These are phyloP conservation scores for Gnatocerus cornutus DNA, from an alignment of 2,888 invertebrate species.

Conservation along the genomic window DNA sequence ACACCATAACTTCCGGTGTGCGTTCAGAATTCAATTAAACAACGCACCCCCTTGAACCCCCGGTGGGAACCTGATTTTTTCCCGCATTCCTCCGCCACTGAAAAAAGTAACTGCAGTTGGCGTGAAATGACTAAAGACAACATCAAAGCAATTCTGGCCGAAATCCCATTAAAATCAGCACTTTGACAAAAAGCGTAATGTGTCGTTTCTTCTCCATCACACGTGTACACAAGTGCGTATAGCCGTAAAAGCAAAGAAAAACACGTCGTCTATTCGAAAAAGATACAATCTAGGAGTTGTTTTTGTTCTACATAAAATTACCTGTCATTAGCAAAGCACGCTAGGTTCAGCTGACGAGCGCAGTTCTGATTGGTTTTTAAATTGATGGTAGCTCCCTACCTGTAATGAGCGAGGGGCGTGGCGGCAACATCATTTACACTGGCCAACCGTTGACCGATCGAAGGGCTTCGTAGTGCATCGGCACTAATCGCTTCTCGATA, in stretches of 20 bases:
- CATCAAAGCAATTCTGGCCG: constrained; percentile 10
- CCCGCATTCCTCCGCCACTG: background rate
- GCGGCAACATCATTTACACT: constrained; percentile 71
- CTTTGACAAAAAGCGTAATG: constrained; percentile 8
- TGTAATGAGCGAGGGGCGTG: constrained; percentile 71
- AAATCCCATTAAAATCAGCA: constrained; percentile 13
- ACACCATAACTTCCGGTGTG: too few relatives aligned
- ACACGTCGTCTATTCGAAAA: constrained; percentile 50
- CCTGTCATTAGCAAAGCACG: constrained; percentile 66
- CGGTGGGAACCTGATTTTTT: too few relatives aligned
- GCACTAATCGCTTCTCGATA: constrained; percentile 69
- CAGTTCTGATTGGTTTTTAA: constrained; percentile 71
- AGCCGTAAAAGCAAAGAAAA: constrained; percentile 49
- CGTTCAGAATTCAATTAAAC: too few relatives aligned
- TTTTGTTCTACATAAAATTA: constrained; percentile 67
- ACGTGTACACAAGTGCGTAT: constrained; percentile 29
- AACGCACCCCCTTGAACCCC: too few relatives aligned
- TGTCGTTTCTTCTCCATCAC: background rate
- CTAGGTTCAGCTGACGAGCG: constrained; percentile 67
- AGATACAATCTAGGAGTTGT: constrained; percentile 64
- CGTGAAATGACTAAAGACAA: constrained; percentile 14
- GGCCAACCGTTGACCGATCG: constrained; percentile 70
- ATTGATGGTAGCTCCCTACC: constrained; percentile 71
- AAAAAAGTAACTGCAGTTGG: background rate
- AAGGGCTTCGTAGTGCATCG: constrained; percentile 58